Percentiles rank a stretch among this genome's conserved stretches.
phyloP scores from a whole-genome alignment of 64 coral and sea anemone species.

The Acropora yongei region DNA sequence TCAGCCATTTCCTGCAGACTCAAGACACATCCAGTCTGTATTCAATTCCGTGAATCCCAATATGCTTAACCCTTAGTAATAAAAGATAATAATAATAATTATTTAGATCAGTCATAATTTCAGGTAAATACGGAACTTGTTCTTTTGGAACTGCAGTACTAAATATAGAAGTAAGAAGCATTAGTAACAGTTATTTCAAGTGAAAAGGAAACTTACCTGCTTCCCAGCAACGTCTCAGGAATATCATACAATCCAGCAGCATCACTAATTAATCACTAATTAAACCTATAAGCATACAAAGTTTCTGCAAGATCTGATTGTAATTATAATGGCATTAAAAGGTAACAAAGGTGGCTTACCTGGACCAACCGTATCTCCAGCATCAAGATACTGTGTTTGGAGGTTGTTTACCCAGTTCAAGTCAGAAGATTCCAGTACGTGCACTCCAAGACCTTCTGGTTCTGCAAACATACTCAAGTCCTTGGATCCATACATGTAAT shows the following conservation, averaged over 20 bases:
- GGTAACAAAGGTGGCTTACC: constrained; percentile 8
- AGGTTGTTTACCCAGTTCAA: constrained; percentile 9
- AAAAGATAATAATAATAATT: neutral
- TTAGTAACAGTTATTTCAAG: neutral
- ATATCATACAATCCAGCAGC: constrained; percentile 34
- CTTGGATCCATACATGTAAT: neutral
- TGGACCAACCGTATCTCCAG: constrained; percentile 42
- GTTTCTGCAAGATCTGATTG: neutral
- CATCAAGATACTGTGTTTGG: constrained; percentile 12
- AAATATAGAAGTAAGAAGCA: neutral
- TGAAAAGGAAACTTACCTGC: constrained; percentile 21
- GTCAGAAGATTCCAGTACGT: constrained; percentile 51
- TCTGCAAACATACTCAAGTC: neutral
- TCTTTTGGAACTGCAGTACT: neutral
- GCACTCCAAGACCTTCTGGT: neutral
- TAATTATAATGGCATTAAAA: neutral
- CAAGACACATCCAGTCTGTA: constrained; percentile 44
- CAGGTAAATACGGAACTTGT: neutral
- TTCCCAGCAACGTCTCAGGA: constrained; percentile 41
- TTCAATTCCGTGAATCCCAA: neutral
- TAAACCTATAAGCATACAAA: constrained; percentile 11
- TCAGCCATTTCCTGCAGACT: constrained; percentile 38
- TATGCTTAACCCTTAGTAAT: constrained; percentile 50
- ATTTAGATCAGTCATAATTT: neutral
- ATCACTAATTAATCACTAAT: constrained; percentile 12